Evolutionary conservation across 2,797 vertebrate species (phyloP).

Genomic region (Limnodromus scolopaceus): DNA sequence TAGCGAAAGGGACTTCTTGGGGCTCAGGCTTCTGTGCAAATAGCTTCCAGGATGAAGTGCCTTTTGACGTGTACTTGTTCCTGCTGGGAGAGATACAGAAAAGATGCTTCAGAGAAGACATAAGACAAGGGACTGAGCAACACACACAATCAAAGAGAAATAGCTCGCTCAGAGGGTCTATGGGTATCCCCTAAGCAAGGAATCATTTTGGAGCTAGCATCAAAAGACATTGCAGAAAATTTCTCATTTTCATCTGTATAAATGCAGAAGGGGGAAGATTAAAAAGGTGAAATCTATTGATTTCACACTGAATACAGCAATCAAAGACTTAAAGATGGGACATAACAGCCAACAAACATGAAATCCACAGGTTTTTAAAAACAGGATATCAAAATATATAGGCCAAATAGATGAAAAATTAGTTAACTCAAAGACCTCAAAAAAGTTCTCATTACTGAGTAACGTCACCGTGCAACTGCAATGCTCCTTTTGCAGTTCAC

Average conservation of each 20-base stretch:
- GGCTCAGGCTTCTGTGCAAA: not conserved
- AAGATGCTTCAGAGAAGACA: not conserved
- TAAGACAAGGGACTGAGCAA: not conserved
- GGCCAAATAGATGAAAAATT: not conserved
- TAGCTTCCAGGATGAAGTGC: not conserved
- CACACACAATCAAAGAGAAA: not conserved
- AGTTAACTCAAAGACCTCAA: not conserved
- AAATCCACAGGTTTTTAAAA: not conserved
- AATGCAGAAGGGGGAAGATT: not conserved
- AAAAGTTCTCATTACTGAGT: not conserved
- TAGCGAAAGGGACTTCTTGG: not conserved
- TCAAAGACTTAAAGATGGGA: not conserved
- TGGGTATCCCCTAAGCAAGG: not conserved
- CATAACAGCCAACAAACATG: not conserved
- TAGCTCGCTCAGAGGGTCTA: not conserved
- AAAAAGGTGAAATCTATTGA: not conserved
- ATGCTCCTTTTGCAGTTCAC: not conserved
- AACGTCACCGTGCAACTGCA: not conserved
- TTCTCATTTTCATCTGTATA: not conserved
- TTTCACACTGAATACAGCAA: not conserved
- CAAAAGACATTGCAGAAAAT: not conserved
- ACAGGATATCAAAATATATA: not conserved
- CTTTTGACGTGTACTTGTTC: not conserved
- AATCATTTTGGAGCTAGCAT: not conserved
- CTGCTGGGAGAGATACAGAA: constrained; percentile 33